Evolutionary conservation across 2,888 invertebrate genomes (phyloP), one percentile per base, ranked within the genome.

Genomic region (Eristalinus sepulchralis): DNA sequence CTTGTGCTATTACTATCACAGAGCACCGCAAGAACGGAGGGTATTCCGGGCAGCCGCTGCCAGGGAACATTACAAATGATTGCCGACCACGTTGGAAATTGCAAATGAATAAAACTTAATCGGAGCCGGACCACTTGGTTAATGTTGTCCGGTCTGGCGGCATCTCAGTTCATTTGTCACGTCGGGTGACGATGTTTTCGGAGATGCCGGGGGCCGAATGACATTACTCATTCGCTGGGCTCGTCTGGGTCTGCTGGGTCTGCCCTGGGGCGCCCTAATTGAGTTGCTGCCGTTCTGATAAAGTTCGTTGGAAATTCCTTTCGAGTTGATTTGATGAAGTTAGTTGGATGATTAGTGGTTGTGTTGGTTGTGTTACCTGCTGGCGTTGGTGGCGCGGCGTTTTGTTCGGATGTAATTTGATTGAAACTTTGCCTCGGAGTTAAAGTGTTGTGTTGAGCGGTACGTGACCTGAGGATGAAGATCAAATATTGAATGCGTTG

Each of bases 41-140:
- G 39, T n/a, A n/a, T n/a, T n/a, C n/a, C n/a, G n/a, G n/a, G n/a
- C n/a, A n/a, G n/a, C 5, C 27, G 27, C 27, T 3, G 27, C 27
- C 27, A 27, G 67, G 31, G 22, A 59, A 47, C 68, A 55, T 72
- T 77, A 66, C 60, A 67, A 59, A 79, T 79, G 73, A 79, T 68
- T 68, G 20, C 39, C n/a, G 63, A 11, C 36, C 36, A 57, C 60
- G 71, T 71, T 64, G 72, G 66, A 72, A 80, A 72, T 73, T 67
- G 66, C 59, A 80, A 80, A 72, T 60, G 72, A 80, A 73, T 67
- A 80, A 67, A 72, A 80, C 66, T 60, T 80, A 80, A 80, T 67
- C 72, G 72, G 24, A 64, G 57, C 20, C 57, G 68, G 70, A 71
- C 64, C 71, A 64, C 78, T 71, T 78, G 78, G 63, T 71, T 71